Conservation (phyloP, 2,113 vertebrate species). For the Cheirogaleus medius region DNA sequence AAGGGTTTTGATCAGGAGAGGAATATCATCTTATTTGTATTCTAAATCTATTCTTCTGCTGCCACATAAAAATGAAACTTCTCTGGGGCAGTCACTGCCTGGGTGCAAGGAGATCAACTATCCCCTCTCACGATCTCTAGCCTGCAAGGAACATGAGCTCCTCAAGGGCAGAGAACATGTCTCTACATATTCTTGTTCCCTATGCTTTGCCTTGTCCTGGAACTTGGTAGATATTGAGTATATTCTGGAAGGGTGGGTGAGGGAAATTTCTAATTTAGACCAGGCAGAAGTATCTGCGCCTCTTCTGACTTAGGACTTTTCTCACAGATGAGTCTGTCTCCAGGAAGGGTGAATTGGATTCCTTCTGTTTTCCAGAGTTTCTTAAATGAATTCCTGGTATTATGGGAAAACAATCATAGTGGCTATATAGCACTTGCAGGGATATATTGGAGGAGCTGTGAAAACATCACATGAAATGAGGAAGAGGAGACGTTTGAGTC, state of each 20-base stretch:
- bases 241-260: background rate
- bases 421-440: background rate
- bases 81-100: background rate
- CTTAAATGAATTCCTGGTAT: background rate
- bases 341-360: background rate
- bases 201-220: background rate
- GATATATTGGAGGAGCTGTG: background rate
- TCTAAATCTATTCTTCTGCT: background rate
- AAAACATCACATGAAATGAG: background rate
- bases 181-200: background rate
- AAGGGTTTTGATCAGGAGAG: background rate
- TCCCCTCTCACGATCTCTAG: background rate
- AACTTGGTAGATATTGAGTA: background rate
- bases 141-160: background rate
- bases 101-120: background rate
- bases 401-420: background rate
- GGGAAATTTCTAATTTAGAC: background rate
- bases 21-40: background rate
- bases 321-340: background rate
- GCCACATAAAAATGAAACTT: background rate
- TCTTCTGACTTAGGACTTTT: background rate
- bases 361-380: background rate
- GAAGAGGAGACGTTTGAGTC: background rate
- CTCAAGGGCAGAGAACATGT: background rate
- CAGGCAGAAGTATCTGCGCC: background rate